phyloP scores from a whole-genome alignment of 2,113 vertebrate species.

The Pogona vitticeps region DNA sequence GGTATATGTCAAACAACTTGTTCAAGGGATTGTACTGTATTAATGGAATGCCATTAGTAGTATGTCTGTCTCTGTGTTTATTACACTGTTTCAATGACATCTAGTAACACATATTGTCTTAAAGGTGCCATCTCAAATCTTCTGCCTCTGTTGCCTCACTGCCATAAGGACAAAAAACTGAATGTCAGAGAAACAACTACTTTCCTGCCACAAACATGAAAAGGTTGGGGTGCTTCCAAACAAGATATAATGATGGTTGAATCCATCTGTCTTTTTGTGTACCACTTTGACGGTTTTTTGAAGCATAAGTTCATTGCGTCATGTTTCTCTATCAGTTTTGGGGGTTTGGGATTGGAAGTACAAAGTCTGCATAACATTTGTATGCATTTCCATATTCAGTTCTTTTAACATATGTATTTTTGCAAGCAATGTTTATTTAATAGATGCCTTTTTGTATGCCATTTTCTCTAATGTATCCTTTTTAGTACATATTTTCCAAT shows the following conservation, averaged over 20 bases:
- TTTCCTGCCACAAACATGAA: slow-evolving; percentile 39
- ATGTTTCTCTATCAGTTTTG: background rate
- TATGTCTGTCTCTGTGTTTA: slow-evolving; percentile 27
- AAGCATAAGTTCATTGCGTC: background rate
- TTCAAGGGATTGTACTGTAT: slow-evolving; percentile 45
- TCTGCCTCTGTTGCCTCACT: slow-evolving; percentile 29
- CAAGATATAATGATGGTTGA: background rate
- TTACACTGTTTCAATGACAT: slow-evolving; percentile 44
- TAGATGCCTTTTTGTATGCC: too few relatives aligned
- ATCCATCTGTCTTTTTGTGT: background rate
- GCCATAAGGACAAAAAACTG: slow-evolving; percentile 43
- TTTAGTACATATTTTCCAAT: background rate
- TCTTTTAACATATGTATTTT: background rate
- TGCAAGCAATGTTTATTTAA: background rate
- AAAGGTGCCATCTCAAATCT: slow-evolving; percentile 27
- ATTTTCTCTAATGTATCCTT: background rate
- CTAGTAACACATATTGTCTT: slow-evolving; percentile 59
- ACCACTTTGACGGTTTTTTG: background rate
- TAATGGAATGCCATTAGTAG: slow-evolving; percentile 45
- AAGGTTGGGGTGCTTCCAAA: background rate
- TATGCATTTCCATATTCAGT: background rate
- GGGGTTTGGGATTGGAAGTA: background rate
- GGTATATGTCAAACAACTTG: slow-evolving; percentile 51
- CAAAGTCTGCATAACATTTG: background rate
- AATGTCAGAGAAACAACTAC: slow-evolving; percentile 46